Conservation (phyloP, 1,140 invertebrate genomes). For the Latrodectus geometricus region DNA sequence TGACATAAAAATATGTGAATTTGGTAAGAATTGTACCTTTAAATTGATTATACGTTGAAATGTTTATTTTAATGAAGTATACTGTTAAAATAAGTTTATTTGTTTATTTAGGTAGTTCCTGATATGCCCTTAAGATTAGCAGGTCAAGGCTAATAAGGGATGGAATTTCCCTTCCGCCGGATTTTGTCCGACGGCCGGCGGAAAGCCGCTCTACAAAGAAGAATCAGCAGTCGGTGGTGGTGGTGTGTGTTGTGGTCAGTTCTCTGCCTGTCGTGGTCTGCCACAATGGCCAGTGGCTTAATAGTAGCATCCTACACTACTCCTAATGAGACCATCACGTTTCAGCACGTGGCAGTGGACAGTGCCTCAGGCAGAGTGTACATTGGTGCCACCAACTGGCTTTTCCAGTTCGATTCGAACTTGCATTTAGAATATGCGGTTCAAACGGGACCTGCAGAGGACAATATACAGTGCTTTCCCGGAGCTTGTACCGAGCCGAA, state of each 20-base stretch:
- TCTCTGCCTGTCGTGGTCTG: constrained; percentile 37
- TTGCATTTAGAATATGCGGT: constrained; percentile 78
- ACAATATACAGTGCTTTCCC: constrained; percentile 88
- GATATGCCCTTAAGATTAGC: constrained; percentile 13
- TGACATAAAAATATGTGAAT: no score
- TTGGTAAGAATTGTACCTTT: no score
- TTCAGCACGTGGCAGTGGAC: constrained; percentile 76
- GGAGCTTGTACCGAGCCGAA: constrained; percentile 78
- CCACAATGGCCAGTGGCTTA: neutral
- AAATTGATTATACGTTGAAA: no score
- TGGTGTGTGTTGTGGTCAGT: constrained; percentile 49
- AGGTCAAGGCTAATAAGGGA: constrained; percentile 16
- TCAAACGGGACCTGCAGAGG: constrained; percentile 81
- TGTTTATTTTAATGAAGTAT: no score
- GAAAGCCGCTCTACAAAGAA: constrained; percentile 16
- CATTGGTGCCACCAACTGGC: constrained; percentile 85
- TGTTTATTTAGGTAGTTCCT: constrained; percentile 6
- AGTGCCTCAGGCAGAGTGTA: constrained; percentile 75
- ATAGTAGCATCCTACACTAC: constrained; percentile 66
- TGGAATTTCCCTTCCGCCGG: constrained; percentile 34
- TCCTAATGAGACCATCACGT: constrained; percentile 67
- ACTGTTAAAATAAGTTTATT: neutral
- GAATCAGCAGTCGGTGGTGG: constrained; percentile 40
- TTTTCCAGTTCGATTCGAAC: constrained; percentile 83
- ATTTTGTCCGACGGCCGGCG: constrained; percentile 30